phyloP scores from a whole-genome alignment of 2,888 invertebrate genomes.

The Lasioglossum malachurum region DNA sequence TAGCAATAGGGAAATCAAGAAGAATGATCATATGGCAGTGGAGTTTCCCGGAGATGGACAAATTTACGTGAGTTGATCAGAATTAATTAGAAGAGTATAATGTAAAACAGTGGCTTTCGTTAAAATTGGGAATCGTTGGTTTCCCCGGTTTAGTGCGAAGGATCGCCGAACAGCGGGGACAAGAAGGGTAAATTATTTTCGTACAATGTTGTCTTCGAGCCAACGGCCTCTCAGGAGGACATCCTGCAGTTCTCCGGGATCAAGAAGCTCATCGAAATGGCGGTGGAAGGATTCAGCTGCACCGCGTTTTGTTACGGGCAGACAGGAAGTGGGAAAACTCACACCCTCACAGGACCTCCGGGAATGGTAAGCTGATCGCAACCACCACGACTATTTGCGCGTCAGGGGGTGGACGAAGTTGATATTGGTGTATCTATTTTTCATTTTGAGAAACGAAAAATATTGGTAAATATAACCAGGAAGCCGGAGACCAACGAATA shows the following conservation, averaged over 20 bases:
- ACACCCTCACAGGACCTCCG: constrained; percentile 97
- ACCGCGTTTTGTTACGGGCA: constrained; percentile 98
- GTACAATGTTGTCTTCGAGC: constrained; percentile 97
- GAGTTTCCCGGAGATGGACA: constrained; percentile 97
- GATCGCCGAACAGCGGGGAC: constrained; percentile 84
- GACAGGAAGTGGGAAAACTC: constrained; percentile 98
- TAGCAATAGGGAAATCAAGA: constrained; percentile 90
- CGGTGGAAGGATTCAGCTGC: constrained; percentile 96
- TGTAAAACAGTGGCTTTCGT: not conserved
- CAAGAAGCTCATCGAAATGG: constrained; percentile 96
- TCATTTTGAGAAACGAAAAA: not conserved
- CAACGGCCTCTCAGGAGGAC: constrained; percentile 93
- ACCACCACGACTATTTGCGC: too few relatives aligned
- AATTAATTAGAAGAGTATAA: constrained; percentile 41
- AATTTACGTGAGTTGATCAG: constrained; percentile 87
- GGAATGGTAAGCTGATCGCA: constrained; percentile 87
- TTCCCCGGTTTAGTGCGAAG: constrained; percentile 70
- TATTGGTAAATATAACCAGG: not conserved
- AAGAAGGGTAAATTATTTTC: constrained; percentile 95
- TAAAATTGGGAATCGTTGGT: not conserved
- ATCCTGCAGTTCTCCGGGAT: constrained; percentile 96
- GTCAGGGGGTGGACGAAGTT: not conserved
- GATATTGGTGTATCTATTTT: too few relatives aligned
- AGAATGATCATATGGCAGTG: constrained; percentile 89
- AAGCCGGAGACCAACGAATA: constrained; percentile 22